A percentile compares a stretch with the other conserved stretches of the same genome.
These are phyloP conservation scores for Parazoanthus atlanticus DNA, from an alignment of 92 coral and sea anemone species.

Conservation along the genomic window DNA sequence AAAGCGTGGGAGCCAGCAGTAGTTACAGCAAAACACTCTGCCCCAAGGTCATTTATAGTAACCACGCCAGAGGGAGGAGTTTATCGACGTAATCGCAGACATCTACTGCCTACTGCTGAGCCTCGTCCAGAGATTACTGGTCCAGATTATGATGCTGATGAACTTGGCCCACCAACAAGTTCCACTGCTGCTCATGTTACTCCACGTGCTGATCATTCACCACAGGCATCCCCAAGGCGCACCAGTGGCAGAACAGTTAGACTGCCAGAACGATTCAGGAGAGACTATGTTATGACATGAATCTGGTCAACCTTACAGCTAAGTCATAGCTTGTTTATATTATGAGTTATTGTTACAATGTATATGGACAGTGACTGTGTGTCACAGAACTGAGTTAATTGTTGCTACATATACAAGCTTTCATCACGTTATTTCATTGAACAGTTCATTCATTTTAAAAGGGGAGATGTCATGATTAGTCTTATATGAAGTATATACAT, in stretches of 20 bases:
- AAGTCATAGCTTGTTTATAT: constrained; percentile 1
- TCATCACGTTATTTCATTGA: background rate
- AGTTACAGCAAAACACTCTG: background rate
- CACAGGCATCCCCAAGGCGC: constrained; percentile 4
- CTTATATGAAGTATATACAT: too few species aligned
- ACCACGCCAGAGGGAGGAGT: constrained; percentile 54
- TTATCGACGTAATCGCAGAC: constrained; percentile 54
- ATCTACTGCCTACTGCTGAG: constrained; percentile 54
- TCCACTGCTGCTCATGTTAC: background rate
- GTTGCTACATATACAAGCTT: constrained; percentile 13
- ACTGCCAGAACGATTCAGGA: background rate
- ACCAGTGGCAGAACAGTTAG: constrained; percentile 15
- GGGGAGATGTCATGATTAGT: constrained; percentile 25
- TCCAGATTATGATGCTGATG: background rate
- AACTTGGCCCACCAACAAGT: background rate
- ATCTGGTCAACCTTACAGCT: background rate
- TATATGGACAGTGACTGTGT: background rate
- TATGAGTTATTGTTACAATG: constrained; percentile 13
- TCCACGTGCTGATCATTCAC: background rate
- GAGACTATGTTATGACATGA: constrained; percentile 8
- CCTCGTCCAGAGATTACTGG: constrained; percentile 14
- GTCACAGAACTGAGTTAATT: constrained; percentile 11
- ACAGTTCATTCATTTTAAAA: background rate
- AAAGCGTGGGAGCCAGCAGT: constrained; percentile 24
- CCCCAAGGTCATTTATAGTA: constrained; percentile 61